These are phyloP conservation scores for Rhynchophorus ferrugineus DNA, from an alignment of 1,140 invertebrate genomes.

Conservation along the genomic window DNA sequence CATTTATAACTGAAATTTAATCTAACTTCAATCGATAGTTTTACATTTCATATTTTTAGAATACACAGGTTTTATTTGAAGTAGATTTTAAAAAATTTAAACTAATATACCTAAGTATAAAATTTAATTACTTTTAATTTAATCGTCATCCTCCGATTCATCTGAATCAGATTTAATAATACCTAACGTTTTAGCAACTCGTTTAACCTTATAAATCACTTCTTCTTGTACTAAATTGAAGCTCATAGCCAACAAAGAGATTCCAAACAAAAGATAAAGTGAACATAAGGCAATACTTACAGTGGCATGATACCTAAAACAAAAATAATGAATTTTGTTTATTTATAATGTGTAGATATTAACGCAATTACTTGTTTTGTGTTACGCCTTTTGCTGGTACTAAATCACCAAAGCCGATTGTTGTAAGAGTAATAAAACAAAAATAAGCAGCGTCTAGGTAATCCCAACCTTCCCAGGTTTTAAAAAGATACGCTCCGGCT, in stretches of 20 bases:
- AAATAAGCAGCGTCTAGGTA: slow-evolving; percentile 91
- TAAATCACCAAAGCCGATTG: slow-evolving; percentile 91
- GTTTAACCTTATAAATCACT: slow-evolving; percentile 79
- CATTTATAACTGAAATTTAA: too few relatives aligned
- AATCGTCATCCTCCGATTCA: slow-evolving; percentile 32
- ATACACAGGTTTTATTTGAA: too few relatives aligned
- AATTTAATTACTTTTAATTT: neutral
- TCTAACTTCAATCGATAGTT: too few relatives aligned
- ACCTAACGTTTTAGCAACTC: slow-evolving; percentile 71
- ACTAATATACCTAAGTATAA: neutral
- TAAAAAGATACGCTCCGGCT: slow-evolving; percentile 79
- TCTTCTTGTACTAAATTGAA: slow-evolving; percentile 95
- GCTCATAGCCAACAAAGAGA: slow-evolving; percentile 95
- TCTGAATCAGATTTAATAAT: slow-evolving; percentile 77
- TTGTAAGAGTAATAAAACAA: slow-evolving; percentile 92
- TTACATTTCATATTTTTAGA: too few relatives aligned
- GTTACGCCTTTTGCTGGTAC: slow-evolving; percentile 77
- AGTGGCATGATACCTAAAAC: slow-evolving; percentile 47
- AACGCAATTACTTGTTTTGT: slow-evolving; percentile 38
- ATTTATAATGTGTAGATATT: neutral
- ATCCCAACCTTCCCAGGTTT: slow-evolving; percentile 79
- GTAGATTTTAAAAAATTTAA: neutral
- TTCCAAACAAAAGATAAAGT: slow-evolving; percentile 90
- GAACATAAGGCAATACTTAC: slow-evolving; percentile 85
- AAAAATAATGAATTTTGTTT: slow-evolving; percentile 3